Evolutionary conservation across 2,797 vertebrate species (phyloP).

Genomic region (Monodelphis domestica): DNA sequence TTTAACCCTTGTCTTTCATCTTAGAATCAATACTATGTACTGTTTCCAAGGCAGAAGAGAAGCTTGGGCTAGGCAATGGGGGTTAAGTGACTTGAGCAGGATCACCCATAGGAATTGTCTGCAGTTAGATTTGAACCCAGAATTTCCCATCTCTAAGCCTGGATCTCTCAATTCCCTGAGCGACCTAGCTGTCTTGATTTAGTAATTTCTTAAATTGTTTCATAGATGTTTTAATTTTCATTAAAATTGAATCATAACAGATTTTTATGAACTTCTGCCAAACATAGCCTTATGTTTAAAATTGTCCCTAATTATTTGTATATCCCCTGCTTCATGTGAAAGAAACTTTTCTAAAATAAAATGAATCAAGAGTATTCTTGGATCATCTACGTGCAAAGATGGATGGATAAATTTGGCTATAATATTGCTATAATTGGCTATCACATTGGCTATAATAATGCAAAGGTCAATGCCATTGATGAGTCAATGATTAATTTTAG

Average conservation of each 20-base stretch:
- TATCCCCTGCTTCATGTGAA: background rate
- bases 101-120: too few relatives aligned
- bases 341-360: background rate
- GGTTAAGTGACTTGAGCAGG: too few relatives aligned
- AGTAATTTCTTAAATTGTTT: background rate
- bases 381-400: background rate
- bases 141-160: too few relatives aligned
- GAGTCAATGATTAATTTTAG: background rate
- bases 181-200: too few relatives aligned
- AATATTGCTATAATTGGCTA: constrained; percentile 22
- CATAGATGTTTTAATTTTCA: background rate
- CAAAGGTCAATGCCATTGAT: background rate
- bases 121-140: too few relatives aligned
- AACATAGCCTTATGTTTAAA: background rate
- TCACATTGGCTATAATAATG: background rate
- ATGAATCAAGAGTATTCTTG: constrained; percentile 1
- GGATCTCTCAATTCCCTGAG: too few relatives aligned
- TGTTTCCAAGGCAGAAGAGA: too few relatives aligned
- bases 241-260: background rate
- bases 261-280: background rate
- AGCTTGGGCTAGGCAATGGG: too few relatives aligned
- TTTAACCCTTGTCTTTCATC: too few relatives aligned
- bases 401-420: background rate
- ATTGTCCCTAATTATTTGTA: background rate
- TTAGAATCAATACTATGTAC: too few relatives aligned